Evolutionary conservation across 2,888 invertebrate species (phyloP), one percentile per base, ranked within the genome.

Genomic region (Ganaspis brasiliensis): DNA sequence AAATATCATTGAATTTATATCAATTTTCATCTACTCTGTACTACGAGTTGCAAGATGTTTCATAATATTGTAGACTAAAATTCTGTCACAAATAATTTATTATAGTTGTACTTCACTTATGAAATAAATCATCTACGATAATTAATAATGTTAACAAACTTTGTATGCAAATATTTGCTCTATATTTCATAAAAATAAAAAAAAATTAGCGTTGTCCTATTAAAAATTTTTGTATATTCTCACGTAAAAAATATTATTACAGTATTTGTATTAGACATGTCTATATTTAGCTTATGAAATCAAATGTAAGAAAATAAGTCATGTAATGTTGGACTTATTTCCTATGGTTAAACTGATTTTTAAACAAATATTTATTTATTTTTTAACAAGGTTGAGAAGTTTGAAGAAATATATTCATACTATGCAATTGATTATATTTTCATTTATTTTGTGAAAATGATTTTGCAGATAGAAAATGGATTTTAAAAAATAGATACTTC

Each of bases 21-120:
- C 3, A 10, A 59, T 0, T 26, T 59, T 61, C 4, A 61, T 35
- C 35, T 9, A 26, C 8, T 31, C 31, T 31, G 2, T 31, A 31
- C 31, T 31, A 31, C 31, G 31, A 31, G 31, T 31, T 31, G 2
- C 6, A 31, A 4, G 14, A 6, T 56, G 31, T 31, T 31, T 31
- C 6, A 31, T 31, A 26, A 6, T 56, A 56, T 24, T 56, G 14
- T 24, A 31, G 31, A 31, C 31, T 31, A 40, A 40, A 19, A 37
- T 61, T 6, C 40, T 10, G 26, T 67, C 67, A 26, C n/a, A 67
- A 67, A 40, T 63, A 40, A 40, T 59, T 59, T 59, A 59, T 59
- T 59, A n/a, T 59, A 59, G 10, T 59, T 16, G 14, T 59, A 59
- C 16, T 31, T 59, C 31, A 24, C 40, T 67, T 24, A n/a, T 24